phyloP scores from a whole-genome alignment of 2,113 vertebrate genomes.

The Hypanus sabinus region DNA sequence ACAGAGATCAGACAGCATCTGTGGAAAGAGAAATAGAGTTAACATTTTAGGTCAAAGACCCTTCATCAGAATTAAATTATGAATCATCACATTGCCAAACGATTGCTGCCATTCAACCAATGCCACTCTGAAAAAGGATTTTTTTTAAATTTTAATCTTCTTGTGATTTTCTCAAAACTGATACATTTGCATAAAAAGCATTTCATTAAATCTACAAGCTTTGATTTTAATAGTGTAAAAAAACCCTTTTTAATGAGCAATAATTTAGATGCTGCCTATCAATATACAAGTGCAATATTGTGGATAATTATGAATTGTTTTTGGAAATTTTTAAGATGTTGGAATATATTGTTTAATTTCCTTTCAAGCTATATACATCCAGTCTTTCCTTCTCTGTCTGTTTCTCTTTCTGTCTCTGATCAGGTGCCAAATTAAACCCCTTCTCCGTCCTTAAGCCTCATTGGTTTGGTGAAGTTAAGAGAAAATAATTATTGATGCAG shows the following conservation, averaged over 20 bases:
- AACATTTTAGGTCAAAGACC: too few relatives aligned
- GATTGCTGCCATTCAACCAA: neutral
- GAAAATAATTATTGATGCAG: too few relatives aligned
- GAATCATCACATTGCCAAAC: neutral
- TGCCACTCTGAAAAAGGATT: neutral
- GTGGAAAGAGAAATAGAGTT: too few relatives aligned
- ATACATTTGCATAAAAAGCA: neutral
- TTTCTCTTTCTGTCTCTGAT: neutral
- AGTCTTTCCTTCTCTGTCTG: neutral
- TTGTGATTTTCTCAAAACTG: neutral
- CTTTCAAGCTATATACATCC: neutral
- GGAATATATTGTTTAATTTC: neutral
- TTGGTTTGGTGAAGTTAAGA: too few relatives aligned
- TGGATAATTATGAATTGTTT: neutral
- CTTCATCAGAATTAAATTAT: neutral
- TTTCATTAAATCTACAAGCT: neutral
- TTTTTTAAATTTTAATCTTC: neutral
- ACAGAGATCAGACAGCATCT: too few relatives aligned
- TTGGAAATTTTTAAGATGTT: neutral
- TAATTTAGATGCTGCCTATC: neutral
- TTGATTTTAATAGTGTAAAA: neutral
- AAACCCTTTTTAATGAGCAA: neutral
- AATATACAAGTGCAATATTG: neutral
- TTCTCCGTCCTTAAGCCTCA: neutral
- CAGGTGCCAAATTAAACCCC: neutral